Percentiles rank a stretch among this genome's conserved stretches.
These are phyloP conservation scores for Manduca sexta DNA, from an alignment of 1,140 invertebrate species.

Conservation along the genomic window DNA sequence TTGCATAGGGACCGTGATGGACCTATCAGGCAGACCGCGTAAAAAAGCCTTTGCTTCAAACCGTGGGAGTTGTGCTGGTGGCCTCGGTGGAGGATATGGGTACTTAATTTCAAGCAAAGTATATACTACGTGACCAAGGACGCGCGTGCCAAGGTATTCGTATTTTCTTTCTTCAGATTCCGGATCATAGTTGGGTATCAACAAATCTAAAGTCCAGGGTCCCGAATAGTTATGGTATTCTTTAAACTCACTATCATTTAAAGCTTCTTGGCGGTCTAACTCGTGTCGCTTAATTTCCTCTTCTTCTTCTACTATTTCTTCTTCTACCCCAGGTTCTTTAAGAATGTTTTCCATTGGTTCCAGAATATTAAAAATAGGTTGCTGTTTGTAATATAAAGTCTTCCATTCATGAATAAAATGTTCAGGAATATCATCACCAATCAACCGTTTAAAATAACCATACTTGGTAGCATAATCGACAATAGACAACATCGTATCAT, in stretches of 20 bases:
- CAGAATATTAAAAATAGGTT: constrained; percentile 69
- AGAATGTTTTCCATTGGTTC: constrained; percentile 50
- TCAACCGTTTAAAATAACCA: constrained; percentile 65
- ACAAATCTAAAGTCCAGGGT: constrained; percentile 51
- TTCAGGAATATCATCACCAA: constrained; percentile 55
- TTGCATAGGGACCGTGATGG: constrained; percentile 57
- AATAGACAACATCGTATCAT: constrained; percentile 67
- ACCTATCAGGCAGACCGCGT: constrained; percentile 62
- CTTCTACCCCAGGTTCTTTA: constrained; percentile 35
- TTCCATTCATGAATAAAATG: constrained; percentile 72
- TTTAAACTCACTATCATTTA: constrained; percentile 58
- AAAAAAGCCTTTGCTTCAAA: constrained; percentile 67
- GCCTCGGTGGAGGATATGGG: constrained; percentile 51
- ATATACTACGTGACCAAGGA: constrained; percentile 75
- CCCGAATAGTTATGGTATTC: constrained; percentile 62
- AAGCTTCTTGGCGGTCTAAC: constrained; percentile 45
- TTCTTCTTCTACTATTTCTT: constrained; percentile 28
- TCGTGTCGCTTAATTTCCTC: constrained; percentile 53
- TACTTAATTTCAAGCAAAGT: constrained; percentile 74
- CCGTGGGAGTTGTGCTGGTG: constrained; percentile 49
- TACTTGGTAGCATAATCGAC: constrained; percentile 70
- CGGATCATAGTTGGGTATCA: constrained; percentile 56
- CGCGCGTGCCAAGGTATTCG: constrained; percentile 59
- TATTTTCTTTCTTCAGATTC: constrained; percentile 56
- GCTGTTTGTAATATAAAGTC: constrained; percentile 66